phyloP scores from a whole-genome alignment of 2,888 invertebrate genomes.

The Andrena chrysosceles region DNA sequence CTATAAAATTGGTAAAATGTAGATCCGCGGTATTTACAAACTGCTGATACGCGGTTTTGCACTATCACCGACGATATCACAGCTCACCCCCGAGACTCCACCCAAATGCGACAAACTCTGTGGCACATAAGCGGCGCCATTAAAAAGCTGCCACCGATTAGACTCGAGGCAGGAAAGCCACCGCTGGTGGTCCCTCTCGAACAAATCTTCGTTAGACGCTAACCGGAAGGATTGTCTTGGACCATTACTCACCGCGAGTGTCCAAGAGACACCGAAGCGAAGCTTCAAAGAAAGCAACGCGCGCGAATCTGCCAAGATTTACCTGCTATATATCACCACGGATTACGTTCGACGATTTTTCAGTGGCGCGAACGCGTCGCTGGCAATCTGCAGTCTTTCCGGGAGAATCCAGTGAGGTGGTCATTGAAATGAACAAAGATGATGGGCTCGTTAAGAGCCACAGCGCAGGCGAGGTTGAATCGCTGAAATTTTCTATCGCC shows the following conservation, averaged over 20 bases:
- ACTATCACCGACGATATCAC: no score
- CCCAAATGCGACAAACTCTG: background rate
- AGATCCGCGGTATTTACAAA: no score
- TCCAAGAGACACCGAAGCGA: slow-evolving; percentile 9
- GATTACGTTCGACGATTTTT: slow-evolving; percentile 34
- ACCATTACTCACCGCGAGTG: slow-evolving; percentile 53
- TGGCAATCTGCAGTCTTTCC: background rate
- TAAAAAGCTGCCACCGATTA: slow-evolving; percentile 32
- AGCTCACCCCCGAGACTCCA: background rate
- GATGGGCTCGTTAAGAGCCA: background rate
- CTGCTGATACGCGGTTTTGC: no score
- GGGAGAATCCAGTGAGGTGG: background rate
- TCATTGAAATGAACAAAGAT: background rate
- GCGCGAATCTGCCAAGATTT: slow-evolving; percentile 26
- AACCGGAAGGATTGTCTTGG: slow-evolving; percentile 36
- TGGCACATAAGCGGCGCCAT: slow-evolving; percentile 22
- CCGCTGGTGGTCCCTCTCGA: slow-evolving; percentile 34
- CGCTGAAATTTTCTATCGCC: slow-evolving; percentile 22
- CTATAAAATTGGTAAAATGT: no score
- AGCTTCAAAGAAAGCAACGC: background rate
- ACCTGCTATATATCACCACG: slow-evolving; percentile 20
- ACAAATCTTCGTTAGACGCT: slow-evolving; percentile 64
- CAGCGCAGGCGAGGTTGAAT: background rate
- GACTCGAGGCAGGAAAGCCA: slow-evolving; percentile 24
- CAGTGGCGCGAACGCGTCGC: background rate